These are phyloP conservation scores for Nomada fucata DNA, from an alignment of 2,888 invertebrate species.

Conservation along the genomic window DNA sequence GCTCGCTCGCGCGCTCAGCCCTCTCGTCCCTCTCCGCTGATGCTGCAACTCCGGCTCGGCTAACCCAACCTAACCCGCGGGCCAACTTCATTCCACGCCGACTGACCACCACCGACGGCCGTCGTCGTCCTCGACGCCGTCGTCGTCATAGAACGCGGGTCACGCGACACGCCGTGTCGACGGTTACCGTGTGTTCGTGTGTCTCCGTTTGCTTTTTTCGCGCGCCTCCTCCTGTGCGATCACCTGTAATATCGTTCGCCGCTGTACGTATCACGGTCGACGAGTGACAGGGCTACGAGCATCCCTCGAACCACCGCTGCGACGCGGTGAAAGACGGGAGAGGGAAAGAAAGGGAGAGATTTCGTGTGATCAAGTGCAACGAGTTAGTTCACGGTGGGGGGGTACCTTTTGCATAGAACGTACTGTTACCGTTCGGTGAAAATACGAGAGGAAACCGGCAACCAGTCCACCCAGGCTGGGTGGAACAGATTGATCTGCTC, in stretches of 20 bases:
- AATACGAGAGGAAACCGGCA: slow-evolving; percentile 3
- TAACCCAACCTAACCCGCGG: slow-evolving; percentile 83
- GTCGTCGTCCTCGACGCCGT: slow-evolving; percentile 78
- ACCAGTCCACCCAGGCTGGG: not conserved
- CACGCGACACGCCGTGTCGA: slow-evolving; percentile 66
- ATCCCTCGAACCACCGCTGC: too few species aligned
- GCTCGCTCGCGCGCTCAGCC: slow-evolving; percentile 83
- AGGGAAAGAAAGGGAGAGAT: not conserved
- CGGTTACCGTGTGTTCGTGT: slow-evolving; percentile 60
- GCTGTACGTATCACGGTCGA: slow-evolving; percentile 6
- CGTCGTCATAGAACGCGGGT: slow-evolving; percentile 71
- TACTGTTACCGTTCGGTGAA: not conserved
- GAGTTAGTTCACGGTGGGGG: slow-evolving; percentile 4
- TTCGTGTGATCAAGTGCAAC: slow-evolving; percentile 26
- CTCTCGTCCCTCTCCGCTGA: slow-evolving; percentile 74
- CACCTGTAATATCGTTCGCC: not conserved
- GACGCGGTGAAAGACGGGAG: not conserved
- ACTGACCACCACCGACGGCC: slow-evolving; percentile 84
- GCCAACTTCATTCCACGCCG: slow-evolving; percentile 84
- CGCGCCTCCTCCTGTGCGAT: slow-evolving; percentile 15
- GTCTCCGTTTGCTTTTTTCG: slow-evolving; percentile 31
- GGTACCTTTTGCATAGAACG: not conserved
- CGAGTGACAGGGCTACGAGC: slow-evolving; percentile 22
- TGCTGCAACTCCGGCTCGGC: slow-evolving; percentile 75
- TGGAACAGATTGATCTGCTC: not conserved